Conservation (phyloP, 2,113 vertebrate species). For the Phainopepla nitens region DNA sequence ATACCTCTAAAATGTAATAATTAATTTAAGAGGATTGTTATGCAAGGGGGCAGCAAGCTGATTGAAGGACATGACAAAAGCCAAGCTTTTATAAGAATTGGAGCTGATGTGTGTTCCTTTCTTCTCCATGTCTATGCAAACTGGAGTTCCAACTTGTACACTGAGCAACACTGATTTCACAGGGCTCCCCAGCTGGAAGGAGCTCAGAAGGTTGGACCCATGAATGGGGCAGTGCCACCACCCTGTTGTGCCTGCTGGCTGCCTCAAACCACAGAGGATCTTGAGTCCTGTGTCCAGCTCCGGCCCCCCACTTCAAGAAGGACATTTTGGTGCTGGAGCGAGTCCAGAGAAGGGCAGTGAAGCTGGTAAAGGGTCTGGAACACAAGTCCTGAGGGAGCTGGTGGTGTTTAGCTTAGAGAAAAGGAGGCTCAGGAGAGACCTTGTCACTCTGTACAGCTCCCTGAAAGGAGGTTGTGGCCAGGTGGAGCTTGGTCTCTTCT, state of each 20-base stretch:
- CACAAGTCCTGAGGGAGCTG: not conserved
- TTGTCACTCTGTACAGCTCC: not conserved
- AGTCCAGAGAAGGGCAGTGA: not conserved
- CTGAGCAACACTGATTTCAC: not conserved
- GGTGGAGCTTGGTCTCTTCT: not conserved
- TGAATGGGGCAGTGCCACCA: not conserved
- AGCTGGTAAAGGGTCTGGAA: not conserved
- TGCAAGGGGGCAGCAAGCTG: not conserved
- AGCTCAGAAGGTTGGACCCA: not conserved
- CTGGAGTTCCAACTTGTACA: not conserved
- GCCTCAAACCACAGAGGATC: rapidly evolving
- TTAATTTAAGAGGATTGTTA: not conserved
- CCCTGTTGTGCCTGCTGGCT: not conserved
- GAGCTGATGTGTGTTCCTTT: not conserved
- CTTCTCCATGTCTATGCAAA: not conserved
- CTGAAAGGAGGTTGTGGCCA: not conserved
- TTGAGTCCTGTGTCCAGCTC: not conserved
- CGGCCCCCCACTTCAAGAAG: not conserved
- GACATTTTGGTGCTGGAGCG: not conserved
- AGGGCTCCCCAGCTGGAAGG: not conserved
- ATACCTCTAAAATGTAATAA: not conserved
- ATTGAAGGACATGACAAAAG: not conserved
- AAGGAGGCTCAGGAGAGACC: not conserved
- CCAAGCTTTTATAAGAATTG: not conserved
- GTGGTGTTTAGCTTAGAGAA: not conserved